Base-by-base conservation (phyloP, 2,113 vertebrate genomes). In the Alligator sinensis region DNA sequence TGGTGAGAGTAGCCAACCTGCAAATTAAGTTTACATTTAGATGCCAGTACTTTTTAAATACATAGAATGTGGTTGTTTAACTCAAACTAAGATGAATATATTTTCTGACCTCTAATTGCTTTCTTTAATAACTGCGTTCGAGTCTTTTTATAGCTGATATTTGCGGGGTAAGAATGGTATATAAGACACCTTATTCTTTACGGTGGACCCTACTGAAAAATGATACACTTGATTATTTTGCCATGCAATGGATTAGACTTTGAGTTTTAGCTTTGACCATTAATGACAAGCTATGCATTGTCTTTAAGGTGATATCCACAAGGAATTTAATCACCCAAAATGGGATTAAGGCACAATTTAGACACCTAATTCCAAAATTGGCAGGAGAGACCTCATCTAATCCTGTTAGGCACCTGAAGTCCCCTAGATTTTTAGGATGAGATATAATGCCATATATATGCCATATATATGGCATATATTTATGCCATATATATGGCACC, bases 21-120 rank as follows among this genome's bases (percentile, higher is more conserved):
- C 83, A 89, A 89, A 90, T 7, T 16, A n/a, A 94, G 91, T 82
- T 87, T 82, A 38, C 63, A 63, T 63, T 30, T 86, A 78, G 58
- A 27, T 58, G 24, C 81, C 47, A 47, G 47, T 34, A 47, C 9
- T 64, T 94, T 91, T 63, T 68, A 87, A 15, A 87, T 54, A 79
- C 57, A 2, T 5, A 62, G 82, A 88, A 96, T 82, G 86, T 87
- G 84, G 58, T 68, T 81, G 66, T 54, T 90, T 90, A 90, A 87
- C 89, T 79, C 88, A 85, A 95, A 95, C 83, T 84, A 90, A 94
- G 94, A 95, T 88, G 91, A 95, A 90, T 89, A 82, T 89, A 93
- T 94, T 95, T 89, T 89, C 93, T 96, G 94, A 90, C 92, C 87
- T 72, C 82, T 85, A 88, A 95, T 94, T 96, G 95, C 96, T 96